Base-by-base conservation (phyloP, 2,797 vertebrate species). In the Smutsia gigantea region DNA sequence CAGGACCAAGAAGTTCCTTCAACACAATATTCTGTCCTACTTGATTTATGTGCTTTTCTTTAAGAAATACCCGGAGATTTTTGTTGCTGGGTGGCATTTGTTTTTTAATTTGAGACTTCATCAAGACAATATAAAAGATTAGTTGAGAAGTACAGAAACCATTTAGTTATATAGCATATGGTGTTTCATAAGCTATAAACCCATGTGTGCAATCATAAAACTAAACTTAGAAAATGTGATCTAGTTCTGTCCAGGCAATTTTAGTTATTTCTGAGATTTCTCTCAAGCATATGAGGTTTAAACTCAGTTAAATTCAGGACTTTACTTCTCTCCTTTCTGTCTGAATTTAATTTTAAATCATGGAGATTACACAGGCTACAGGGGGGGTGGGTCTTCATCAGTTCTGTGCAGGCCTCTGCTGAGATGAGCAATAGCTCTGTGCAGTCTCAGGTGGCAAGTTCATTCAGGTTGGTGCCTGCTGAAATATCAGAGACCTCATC, bases 41-140 rank as follows among this genome's bases (percentile, higher is more conserved):
- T 53, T 84, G 25, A 15, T 64, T 83, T n/a, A 72, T 42, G 27
- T 66, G 15, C 0, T 5, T 91, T 72, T 84, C 29, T 78, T 93
- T 92, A 1, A 85, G 81, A 89, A 93, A 59, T 61, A 88, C 10
- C 42, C 84, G 53, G 17, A 37, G 21, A 39, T 46, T 87, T 57
- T 87, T 89, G 21, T 66, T 53, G 27, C 25, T 84, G 55, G 8
- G 12, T 77, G 51, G 1, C 79, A 74, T 59, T 94, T 66, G 34
- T 68, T 64, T 94, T 95, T 90, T 82, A 91, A 83, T 63, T 66
- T 74, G 27, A 88, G 39, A 64, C 39, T 90, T 93, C 49, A 86
- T 31, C 59, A 92, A 81, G 25, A 79, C 1, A n/a, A 53, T 53
- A 57, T 7, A 23, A 66, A 93, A 64, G 51, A 59, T 49, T 49